Evolutionary conservation across 2,113 vertebrate species (phyloP).

Genomic region (Nothobranchius furzeri): DNA sequence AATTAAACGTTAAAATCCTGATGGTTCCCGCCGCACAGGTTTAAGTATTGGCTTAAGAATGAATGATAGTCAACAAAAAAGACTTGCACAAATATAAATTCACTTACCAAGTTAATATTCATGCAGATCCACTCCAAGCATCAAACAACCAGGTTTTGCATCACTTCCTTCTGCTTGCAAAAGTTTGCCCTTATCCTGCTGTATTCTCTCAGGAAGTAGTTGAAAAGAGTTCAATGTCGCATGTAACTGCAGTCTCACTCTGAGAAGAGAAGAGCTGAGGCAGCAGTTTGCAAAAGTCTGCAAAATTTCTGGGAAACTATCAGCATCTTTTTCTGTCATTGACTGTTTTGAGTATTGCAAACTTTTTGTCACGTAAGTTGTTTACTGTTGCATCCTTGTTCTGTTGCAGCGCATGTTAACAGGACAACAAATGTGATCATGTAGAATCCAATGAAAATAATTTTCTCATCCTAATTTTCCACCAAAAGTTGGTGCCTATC

Average conservation of each 20-base stretch:
- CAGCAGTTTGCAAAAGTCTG: neutral
- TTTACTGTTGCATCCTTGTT: slow-evolving; percentile 8
- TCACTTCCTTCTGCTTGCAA: slow-evolving; percentile 16
- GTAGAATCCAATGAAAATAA: neutral
- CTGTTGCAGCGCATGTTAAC: neutral
- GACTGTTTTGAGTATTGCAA: slow-evolving; percentile 24
- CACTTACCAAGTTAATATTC: neutral
- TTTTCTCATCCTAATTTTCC: too few relatives aligned
- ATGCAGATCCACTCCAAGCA: slow-evolving; percentile 25
- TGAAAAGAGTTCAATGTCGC: neutral
- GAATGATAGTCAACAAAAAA: too few relatives aligned
- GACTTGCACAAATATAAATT: neutral
- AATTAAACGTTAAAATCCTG: neutral
- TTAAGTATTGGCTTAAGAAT: neutral
- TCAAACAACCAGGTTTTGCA: slow-evolving; percentile 16
- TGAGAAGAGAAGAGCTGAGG: neutral
- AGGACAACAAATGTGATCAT: slow-evolving; percentile 14
- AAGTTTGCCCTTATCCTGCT: slow-evolving; percentile 13
- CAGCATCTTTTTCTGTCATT: neutral
- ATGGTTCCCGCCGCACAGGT: neutral
- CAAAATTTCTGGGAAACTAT: neutral
- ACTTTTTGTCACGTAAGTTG: slow-evolving; percentile 36
- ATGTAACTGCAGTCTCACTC: neutral
- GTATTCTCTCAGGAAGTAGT: slow-evolving; percentile 8
- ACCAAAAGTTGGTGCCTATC: too few relatives aligned